These are phyloP conservation scores for Caenorhabditis wallacei DNA, from an alignment of 2,888 invertebrate genomes.

Conservation along the genomic window DNA sequence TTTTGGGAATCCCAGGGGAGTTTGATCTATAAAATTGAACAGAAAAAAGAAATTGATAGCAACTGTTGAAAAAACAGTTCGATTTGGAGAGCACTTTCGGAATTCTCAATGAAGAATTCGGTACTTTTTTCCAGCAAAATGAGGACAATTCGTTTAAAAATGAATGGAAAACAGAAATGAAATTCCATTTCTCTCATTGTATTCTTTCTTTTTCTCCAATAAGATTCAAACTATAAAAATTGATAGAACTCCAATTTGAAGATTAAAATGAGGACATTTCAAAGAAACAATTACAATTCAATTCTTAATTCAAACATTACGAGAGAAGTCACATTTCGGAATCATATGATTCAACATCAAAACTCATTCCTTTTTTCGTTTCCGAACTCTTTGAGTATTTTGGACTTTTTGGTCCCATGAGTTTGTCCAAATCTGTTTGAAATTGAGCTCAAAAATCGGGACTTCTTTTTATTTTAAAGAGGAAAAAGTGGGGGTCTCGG, in stretches of 20 bases:
- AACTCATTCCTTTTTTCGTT: conserved; percentile 7
- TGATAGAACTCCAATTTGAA: conserved; percentile 6
- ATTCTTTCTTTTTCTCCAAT: conserved; percentile 2
- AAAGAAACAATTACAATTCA: neutral
- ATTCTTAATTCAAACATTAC: neutral
- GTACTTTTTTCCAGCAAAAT: too few species aligned
- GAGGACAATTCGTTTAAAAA: too few species aligned
- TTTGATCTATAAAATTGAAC: too few species aligned
- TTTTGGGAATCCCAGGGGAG: too few species aligned
- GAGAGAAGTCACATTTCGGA: neutral
- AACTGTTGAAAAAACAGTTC: too few species aligned
- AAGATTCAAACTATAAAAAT: conserved; percentile 10
- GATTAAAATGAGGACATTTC: conserved; percentile 7
- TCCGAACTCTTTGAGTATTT: neutral
- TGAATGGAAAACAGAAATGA: too few species aligned
- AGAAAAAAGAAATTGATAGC: too few species aligned
- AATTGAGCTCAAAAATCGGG: conserved; percentile 40
- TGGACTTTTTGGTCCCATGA: conserved; percentile 18
- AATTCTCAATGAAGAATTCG: neutral
- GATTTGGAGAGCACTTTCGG: too few species aligned
- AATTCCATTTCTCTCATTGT: too few species aligned
- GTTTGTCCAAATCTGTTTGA: conserved; percentile 30
- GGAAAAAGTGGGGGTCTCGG: neutral
- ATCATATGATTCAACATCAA: conserved; percentile 1
- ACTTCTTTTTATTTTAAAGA: conserved; percentile 12